A percentile compares a stretch with the other conserved stretches of the same genome.
These are phyloP conservation scores for Nannoperca obscura DNA, from an alignment of 2,797 vertebrate genomes.

Conservation along the genomic window DNA sequence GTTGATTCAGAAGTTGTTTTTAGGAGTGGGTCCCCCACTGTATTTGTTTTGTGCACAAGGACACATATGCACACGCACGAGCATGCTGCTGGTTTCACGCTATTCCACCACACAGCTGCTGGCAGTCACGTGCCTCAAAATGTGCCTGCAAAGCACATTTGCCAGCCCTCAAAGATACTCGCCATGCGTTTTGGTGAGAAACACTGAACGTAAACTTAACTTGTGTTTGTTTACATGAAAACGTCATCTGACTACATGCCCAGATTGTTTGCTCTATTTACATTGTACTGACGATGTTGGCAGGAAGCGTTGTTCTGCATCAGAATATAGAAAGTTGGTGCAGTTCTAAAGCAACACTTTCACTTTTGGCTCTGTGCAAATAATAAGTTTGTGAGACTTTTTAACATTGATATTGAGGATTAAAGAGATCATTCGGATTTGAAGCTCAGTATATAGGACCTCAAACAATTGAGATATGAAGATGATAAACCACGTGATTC, in stretches of 20 bases:
- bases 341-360: neutral
- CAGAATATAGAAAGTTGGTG: neutral
- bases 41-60: neutral
- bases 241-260: neutral
- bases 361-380: neutral
- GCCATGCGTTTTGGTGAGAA: too few species aligned
- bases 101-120: too few species aligned
- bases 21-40: too few species aligned
- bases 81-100: too few species aligned
- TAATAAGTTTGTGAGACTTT: neutral
- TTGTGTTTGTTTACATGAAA: neutral
- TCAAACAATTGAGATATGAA: neutral
- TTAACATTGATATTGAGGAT: conserved; percentile 22
- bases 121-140: too few species aligned
- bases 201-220: neutral
- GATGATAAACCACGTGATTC: too few species aligned
- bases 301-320: neutral
- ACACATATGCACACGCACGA: too few species aligned
- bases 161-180: too few species aligned
- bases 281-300: neutral
- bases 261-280: neutral
- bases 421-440: conserved; percentile 15
- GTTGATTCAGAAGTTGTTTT: too few species aligned
- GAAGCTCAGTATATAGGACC: neutral
- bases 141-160: too few species aligned